Conservation (phyloP, 2,113 vertebrate genomes). For the Ameiurus melas region DNA sequence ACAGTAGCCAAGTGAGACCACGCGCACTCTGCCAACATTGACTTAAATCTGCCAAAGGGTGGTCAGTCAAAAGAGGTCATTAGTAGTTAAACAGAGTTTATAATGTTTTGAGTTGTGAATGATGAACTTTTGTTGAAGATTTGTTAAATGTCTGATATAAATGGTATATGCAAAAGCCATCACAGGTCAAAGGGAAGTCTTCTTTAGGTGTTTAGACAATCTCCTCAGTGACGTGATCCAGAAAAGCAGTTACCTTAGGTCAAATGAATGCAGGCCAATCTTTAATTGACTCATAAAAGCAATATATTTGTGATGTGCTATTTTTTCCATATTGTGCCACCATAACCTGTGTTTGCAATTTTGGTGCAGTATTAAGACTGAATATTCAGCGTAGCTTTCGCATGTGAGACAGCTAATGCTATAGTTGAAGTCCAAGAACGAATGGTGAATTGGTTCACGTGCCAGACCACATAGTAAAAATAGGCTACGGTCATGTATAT, state of each 20-base stretch:
- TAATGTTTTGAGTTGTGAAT: not conserved
- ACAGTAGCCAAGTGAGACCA: not conserved
- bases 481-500: not conserved
- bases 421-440: not conserved
- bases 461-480: conserved; percentile 9
- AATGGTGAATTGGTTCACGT: not conserved
- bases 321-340: not conserved
- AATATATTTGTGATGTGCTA: not conserved
- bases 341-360: not conserved
- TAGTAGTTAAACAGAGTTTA: not conserved
- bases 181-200: not conserved
- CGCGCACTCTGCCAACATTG: not conserved
- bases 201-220: not conserved
- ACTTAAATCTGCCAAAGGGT: not conserved
- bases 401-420: not conserved
- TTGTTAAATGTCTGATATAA: not conserved
- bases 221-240: not conserved
- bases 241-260: not conserved
- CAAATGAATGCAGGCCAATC: not conserved
- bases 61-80: not conserved
- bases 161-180: not conserved
- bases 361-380: not conserved
- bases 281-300: not conserved
- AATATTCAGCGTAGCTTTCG: not conserved
- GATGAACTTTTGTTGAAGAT: not conserved